Percentiles rank a stretch among this genome's conserved stretches.
Conservation (phyloP, 2,113 vertebrate species). For the Craseonycteris thonglongyai region DNA sequence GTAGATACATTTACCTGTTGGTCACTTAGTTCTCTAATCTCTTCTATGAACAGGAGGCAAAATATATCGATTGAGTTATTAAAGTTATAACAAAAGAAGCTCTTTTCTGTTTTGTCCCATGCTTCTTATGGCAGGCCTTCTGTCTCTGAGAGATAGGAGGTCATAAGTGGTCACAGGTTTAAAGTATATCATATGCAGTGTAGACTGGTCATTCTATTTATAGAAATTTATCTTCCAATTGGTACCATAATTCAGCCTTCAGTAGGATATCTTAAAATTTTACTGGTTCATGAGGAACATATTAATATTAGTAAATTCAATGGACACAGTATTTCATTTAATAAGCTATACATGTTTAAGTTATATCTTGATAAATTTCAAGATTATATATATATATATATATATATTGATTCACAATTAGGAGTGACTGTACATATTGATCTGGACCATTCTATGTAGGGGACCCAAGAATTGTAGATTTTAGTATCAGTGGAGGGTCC, state of each 20-base stretch:
- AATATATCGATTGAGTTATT: neutral
- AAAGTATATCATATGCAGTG: neutral
- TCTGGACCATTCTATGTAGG: no score
- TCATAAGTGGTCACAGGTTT: neutral
- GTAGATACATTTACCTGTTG: neutral
- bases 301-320: neutral
- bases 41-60: neutral
- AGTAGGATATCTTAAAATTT: neutral
- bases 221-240: neutral
- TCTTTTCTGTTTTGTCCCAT: neutral
- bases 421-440: no score
- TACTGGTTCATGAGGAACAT: neutral
- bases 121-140: neutral
- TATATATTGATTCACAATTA: no score
- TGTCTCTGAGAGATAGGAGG: neutral
- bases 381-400: no score
- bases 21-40: neutral
- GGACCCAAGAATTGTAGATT: no score
- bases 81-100: neutral
- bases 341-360: neutral
- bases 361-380: neutral
- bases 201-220: neutral
- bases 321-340: neutral
- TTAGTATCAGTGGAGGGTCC: no score
- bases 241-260: neutral